These are phyloP conservation scores for Drosophila miranda DNA, from an alignment of 1,140 invertebrate genomes.

Conservation along the genomic window DNA sequence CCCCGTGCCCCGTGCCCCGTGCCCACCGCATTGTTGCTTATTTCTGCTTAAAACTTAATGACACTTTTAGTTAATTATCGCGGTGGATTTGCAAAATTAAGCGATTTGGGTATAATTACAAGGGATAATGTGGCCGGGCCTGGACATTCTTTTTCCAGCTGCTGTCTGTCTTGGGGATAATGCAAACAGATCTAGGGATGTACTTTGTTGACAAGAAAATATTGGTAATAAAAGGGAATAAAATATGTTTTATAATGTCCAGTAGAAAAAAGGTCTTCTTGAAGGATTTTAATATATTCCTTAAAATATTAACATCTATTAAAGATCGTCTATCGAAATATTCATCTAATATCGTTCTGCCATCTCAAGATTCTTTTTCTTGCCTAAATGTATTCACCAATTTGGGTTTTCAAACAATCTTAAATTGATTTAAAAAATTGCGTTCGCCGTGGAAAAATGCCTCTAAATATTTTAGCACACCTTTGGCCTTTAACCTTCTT, in stretches of 20 bases:
- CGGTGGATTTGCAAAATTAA: slow-evolving; percentile 81
- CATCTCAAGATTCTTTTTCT: slow-evolving; percentile 8
- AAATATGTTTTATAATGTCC: no score
- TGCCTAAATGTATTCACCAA: slow-evolving; percentile 31
- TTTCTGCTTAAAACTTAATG: slow-evolving; percentile 79
- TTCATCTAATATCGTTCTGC: no score
- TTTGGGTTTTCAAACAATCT: slow-evolving; percentile 35
- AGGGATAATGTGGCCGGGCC: slow-evolving; percentile 59
- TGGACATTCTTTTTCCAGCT: slow-evolving; percentile 10
- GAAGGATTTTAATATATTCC: no score
- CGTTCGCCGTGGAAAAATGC: background rate
- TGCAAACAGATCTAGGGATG: no score
- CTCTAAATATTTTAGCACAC: slow-evolving; percentile 40
- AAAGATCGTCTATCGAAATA: no score
- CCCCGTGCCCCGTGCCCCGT: slow-evolving; percentile 3
- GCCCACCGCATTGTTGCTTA: slow-evolving; percentile 61
- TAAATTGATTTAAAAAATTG: slow-evolving; percentile 38
- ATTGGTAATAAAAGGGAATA: no score
- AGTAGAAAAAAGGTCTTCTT: no score
- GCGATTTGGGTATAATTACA: slow-evolving; percentile 77
- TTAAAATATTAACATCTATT: no score
- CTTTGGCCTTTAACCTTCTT: slow-evolving; percentile 34
- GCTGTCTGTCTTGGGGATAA: background rate
- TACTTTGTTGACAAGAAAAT: no score
- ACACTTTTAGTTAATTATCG: slow-evolving; percentile 80